Evolutionary conservation across 2,888 invertebrate genomes (phyloP).

Genomic region (Unio pictorum): DNA sequence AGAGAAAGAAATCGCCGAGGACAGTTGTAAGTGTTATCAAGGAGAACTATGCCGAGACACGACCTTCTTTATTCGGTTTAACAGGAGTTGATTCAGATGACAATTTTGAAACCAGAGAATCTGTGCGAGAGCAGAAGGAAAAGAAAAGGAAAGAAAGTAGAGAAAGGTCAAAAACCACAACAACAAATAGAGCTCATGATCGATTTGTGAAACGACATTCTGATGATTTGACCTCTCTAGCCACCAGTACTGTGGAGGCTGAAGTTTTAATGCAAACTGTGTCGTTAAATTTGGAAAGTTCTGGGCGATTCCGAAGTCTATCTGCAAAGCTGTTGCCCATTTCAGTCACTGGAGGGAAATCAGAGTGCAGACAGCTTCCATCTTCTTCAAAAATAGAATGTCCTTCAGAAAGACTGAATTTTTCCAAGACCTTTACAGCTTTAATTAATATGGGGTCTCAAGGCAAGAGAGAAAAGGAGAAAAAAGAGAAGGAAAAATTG

Average conservation of each 20-base stretch:
- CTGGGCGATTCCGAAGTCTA: conserved; percentile 44
- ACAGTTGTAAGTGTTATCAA: conserved; percentile 48
- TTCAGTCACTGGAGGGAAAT: conserved; percentile 14
- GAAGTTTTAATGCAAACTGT: conserved; percentile 41
- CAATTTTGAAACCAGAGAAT: conserved; percentile 44
- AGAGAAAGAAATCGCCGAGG: conserved; percentile 26
- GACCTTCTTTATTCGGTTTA: conserved; percentile 49
- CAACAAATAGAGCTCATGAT: conserved; percentile 47
- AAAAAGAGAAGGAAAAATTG: conserved; percentile 38
- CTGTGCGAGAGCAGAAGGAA: conserved; percentile 43
- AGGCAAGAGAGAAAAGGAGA: conserved; percentile 65
- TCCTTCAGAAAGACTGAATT: conserved; percentile 58
- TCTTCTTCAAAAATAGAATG: conserved; percentile 41
- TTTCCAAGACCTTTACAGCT: conserved; percentile 79
- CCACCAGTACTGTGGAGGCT: conserved; percentile 29
- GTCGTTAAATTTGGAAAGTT: conserved; percentile 44
- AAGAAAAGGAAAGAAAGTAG: conserved; percentile 47
- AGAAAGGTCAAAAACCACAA: conserved; percentile 51
- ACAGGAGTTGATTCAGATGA: conserved; percentile 60
- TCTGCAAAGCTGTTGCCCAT: conserved; percentile 13
- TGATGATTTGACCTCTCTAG: conserved; percentile 37
- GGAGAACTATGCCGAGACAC: conserved; percentile 47
- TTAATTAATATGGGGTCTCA: conserved; percentile 79
- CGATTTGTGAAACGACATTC: conserved; percentile 48
- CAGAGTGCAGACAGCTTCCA: conserved; percentile 19